phyloP scores from a whole-genome alignment of 1,140 invertebrate species.

The Adoxophyes honmai region DNA sequence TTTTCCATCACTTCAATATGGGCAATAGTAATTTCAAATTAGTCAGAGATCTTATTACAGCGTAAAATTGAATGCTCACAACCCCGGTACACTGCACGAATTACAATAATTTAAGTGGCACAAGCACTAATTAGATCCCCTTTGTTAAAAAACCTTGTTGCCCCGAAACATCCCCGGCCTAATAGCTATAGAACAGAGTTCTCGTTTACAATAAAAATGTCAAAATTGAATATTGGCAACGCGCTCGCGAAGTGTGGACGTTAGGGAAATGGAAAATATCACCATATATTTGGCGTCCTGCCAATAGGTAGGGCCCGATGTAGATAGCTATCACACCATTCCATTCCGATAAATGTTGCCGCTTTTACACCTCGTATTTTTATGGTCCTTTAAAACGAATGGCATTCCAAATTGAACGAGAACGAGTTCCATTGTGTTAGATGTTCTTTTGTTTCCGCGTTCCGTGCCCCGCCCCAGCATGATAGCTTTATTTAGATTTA shows the following conservation, averaged over 20 bases:
- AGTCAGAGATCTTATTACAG: constrained; percentile 4
- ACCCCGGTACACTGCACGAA: constrained; percentile 10
- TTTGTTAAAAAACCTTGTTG: not conserved
- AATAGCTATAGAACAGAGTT: not conserved
- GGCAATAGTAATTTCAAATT: constrained; percentile 2
- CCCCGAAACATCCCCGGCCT: not conserved
- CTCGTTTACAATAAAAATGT: too few species aligned
- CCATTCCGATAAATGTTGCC: constrained; percentile 18
- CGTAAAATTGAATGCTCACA: not conserved
- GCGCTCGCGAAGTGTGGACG: constrained; percentile 8
- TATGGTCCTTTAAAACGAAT: constrained; percentile 5
- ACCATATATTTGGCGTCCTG: constrained; percentile 22
- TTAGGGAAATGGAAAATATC: constrained; percentile 21
- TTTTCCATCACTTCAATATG: too few species aligned
- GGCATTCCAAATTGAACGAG: not conserved
- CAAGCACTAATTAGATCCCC: constrained; percentile 5
- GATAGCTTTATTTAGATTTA: not conserved
- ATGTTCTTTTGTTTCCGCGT: not conserved
- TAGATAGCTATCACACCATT: constrained; percentile 28
- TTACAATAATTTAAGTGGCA: constrained; percentile 8
- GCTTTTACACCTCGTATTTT: not conserved
- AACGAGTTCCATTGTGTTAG: not conserved
- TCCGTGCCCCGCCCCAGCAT: not conserved
- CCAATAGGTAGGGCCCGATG: constrained; percentile 25
- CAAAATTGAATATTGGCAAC: too few species aligned